phyloP scores from a whole-genome alignment of 2,113 vertebrate species.

The Callorhinus ursinus region DNA sequence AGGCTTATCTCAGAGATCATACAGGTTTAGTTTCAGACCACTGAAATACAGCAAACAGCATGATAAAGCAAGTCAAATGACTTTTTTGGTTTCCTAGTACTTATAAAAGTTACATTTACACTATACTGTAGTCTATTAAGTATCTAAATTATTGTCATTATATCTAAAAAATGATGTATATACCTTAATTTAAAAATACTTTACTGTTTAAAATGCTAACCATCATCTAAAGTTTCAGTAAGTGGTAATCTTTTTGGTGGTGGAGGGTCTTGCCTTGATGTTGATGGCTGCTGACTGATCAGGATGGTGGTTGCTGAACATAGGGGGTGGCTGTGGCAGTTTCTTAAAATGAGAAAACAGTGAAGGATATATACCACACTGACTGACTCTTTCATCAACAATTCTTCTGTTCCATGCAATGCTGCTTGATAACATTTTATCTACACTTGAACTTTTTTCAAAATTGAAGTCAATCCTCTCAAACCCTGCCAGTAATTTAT shows the following conservation, averaged over 20 bases:
- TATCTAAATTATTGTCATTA: neutral
- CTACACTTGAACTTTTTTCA: neutral
- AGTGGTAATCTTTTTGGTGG: neutral
- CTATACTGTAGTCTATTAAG: neutral
- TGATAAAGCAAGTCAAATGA: neutral
- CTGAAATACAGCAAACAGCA: neutral
- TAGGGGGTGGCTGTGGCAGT: neutral
- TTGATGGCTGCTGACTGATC: neutral
- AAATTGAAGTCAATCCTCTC: neutral
- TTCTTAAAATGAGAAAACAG: neutral
- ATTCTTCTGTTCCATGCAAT: neutral
- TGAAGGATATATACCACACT: neutral
- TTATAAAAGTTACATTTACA: neutral
- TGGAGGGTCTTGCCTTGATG: neutral
- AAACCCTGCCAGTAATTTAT: neutral
- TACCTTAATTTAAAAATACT: neutral
- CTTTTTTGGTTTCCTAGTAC: neutral
- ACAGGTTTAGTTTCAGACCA: neutral
- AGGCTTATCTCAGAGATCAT: neutral
- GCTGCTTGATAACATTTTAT: neutral
- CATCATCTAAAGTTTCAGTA: neutral
- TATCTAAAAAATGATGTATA: neutral
- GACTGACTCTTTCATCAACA: neutral
- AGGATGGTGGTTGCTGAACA: neutral
- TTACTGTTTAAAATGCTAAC: neutral